Evolutionary conservation across 2,113 vertebrate genomes (phyloP).

Genomic region (Malurus cyaneus): DNA sequence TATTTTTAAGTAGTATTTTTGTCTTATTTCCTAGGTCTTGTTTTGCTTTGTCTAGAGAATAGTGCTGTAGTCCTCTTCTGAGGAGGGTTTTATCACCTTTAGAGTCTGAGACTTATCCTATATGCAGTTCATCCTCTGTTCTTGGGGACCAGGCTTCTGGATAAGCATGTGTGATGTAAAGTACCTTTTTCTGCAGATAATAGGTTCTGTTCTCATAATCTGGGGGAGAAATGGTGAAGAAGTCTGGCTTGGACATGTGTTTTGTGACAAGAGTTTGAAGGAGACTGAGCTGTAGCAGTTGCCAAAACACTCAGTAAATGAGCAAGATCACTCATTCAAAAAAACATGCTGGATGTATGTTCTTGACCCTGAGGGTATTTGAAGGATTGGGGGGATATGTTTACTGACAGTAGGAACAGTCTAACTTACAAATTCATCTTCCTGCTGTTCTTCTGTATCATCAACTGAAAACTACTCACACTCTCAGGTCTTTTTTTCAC

Average conservation of each 20-base stretch:
- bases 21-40: background rate
- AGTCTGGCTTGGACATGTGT: background rate
- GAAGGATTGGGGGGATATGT: background rate
- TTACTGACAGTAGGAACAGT: background rate
- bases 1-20: background rate
- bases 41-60: background rate
- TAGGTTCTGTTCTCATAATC: background rate
- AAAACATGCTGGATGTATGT: background rate
- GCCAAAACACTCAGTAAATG: background rate
- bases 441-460: background rate
- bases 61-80: background rate
- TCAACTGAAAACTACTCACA: background rate
- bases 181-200: background rate
- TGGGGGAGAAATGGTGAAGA: background rate
- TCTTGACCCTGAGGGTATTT: background rate
- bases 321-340: background rate
- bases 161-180: background rate
- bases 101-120: background rate
- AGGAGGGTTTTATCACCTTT: background rate
- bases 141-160: background rate
- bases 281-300: background rate
- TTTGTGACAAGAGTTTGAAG: background rate
- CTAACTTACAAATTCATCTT: background rate
- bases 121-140: background rate
- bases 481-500: background rate